Conservation (phyloP, 64 coral and sea anemone species). For the Stichodactyla helianthus region DNA sequence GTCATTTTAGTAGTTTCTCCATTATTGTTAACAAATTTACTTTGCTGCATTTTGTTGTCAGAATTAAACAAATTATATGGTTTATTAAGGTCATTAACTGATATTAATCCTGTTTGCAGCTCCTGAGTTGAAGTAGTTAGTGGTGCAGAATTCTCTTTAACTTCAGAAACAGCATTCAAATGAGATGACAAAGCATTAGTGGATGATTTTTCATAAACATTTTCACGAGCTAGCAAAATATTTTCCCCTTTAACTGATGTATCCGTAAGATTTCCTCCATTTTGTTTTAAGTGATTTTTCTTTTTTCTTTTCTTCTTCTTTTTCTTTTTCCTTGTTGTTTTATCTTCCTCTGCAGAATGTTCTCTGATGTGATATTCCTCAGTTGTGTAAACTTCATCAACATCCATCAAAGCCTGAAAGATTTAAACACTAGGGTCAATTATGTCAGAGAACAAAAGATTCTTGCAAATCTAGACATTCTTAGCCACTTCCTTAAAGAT, state of each 20-base stretch:
- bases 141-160: neutral
- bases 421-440: neutral
- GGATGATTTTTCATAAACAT: too few species aligned
- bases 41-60: neutral
- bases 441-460: too few species aligned
- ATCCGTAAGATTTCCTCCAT: neutral
- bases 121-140: neutral
- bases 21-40: neutral
- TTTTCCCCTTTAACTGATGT: neutral
- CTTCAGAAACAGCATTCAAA: neutral
- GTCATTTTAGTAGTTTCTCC: neutral
- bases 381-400: conserved; percentile 92
- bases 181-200: neutral
- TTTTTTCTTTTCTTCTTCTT: conserved; percentile 68
- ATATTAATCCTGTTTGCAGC: neutral
- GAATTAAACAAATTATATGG: neutral
- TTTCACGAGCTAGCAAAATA: neutral
- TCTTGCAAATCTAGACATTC: too few species aligned
- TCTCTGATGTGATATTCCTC: conserved; percentile 34
- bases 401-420: conserved; percentile 88
- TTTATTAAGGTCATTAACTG: neutral
- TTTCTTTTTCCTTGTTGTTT: conserved; percentile 27
- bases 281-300: conserved; percentile 1
- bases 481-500: too few species aligned
- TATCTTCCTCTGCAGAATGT: neutral